Conservation (phyloP, 2,797 vertebrate species). For the Scyliorhinus canicula region DNA sequence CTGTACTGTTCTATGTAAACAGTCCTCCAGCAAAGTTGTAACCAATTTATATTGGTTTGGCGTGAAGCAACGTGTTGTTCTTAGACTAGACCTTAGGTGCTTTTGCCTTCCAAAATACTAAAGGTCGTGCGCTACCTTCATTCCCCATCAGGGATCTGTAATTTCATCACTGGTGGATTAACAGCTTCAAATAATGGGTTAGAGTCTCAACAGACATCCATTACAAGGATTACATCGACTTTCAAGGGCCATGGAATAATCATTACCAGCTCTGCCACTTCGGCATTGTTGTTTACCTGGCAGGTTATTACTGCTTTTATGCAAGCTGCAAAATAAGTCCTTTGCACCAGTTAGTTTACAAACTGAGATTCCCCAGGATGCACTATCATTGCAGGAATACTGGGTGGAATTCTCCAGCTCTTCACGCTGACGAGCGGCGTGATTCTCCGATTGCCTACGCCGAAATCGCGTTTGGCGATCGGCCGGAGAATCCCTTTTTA, state of each 20-base stretch:
- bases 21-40: not conserved
- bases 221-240: not conserved
- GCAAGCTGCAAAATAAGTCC: not conserved
- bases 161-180: not conserved
- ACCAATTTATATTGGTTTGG: not conserved
- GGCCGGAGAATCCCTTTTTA: too few species aligned
- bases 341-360: not conserved
- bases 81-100: not conserved
- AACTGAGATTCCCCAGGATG: not conserved
- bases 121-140: not conserved
- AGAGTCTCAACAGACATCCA: not conserved
- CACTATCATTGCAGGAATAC: not conserved
- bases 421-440: too few species aligned
- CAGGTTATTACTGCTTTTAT: not conserved
- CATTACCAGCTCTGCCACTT: not conserved
- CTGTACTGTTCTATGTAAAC: too few species aligned
- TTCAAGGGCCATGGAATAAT: not conserved
- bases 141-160: not conserved
- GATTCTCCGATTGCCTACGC: too few species aligned
- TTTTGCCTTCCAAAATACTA: not conserved
- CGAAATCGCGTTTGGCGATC: too few species aligned
- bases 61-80: not conserved
- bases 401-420: too few species aligned
- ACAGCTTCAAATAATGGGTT: not conserved
- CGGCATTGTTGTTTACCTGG: not conserved